These are phyloP conservation scores for Herminia tarsipennalis DNA, from an alignment of 2,888 invertebrate genomes.

Conservation along the genomic window DNA sequence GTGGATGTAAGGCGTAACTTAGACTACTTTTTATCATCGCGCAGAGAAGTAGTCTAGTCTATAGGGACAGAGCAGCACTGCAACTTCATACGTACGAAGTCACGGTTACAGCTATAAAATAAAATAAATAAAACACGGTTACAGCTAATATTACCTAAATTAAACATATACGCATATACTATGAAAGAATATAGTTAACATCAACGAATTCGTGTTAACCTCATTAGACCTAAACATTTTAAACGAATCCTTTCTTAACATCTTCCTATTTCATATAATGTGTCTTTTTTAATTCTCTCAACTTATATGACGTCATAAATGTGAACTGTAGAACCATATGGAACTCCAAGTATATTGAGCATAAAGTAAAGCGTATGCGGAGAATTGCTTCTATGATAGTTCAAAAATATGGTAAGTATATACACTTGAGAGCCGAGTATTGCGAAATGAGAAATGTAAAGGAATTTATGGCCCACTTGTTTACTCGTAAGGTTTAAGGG, in stretches of 20 bases:
- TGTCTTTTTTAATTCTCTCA: neutral
- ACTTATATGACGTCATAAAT: constrained; percentile 12
- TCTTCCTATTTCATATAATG: neutral
- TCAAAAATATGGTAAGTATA: constrained; percentile 37
- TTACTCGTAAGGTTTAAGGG: constrained; percentile 9
- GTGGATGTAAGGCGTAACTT: no score
- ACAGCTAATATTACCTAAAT: no score
- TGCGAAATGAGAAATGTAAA: constrained; percentile 20
- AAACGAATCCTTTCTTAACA: neutral
- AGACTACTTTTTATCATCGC: no score
- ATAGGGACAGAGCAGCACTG: no score
- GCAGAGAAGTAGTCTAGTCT: no score
- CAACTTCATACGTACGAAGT: no score
- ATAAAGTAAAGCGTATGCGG: constrained; percentile 22
- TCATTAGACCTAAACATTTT: no score
- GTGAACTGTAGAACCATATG: constrained; percentile 10
- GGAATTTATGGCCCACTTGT: constrained; percentile 14
- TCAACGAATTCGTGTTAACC: no score
- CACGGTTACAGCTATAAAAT: no score
- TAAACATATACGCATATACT: no score
- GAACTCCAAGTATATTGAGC: constrained; percentile 19
- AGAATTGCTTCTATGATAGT: constrained; percentile 23
- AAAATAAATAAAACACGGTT: no score
- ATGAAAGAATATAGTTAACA: no score
- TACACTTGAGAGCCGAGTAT: constrained; percentile 26